Evolutionary conservation across 2,888 invertebrate genomes (phyloP), one percentile per base, ranked within the genome.

Genomic region (Desoria tigrina): DNA sequence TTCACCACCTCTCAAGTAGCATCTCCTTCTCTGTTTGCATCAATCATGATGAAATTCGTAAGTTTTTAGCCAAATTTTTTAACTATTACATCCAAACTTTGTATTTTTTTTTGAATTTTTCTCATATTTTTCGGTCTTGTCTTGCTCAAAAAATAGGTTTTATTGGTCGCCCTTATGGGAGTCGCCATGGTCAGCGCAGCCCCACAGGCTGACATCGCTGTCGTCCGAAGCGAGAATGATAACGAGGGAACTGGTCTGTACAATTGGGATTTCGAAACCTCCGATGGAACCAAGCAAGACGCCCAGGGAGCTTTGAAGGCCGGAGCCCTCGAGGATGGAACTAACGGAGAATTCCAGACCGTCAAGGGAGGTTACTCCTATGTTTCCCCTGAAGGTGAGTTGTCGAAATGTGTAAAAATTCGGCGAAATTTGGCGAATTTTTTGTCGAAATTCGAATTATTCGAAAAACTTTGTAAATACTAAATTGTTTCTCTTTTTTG

Each of bases 251-350:
- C 39, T 42, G 71, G 71, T 1, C 55, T 61, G 26, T 71, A 66
- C 66, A 24, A 59, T 0, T 71, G 67, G 64, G 61, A 53, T 51
- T 71, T 64, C 51, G 71, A 71, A 42, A 69, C 66, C n/a, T 64
- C 68, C 27, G 68, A 71, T 49, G 64, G 64, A 49, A 66, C 58
- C 49, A 63, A 63, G 50, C 45, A 42, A 11, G 66, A 71, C 11
- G 65, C 66, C 16, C 56, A 32, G 2, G 71, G 71, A 42, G 51
- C 28, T 6, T 49, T 63, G 18, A 55, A 53, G n/a, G 54, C 57
- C 27, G 66, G 66, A 55, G 51, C 58, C n/a, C 26, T 57, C 3
- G 66, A 66, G 18, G 66, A 66, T 58, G 66, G 66, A 54, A 66
- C 66, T 49, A 60, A 66, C 37, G 66, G 66, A 16, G 54, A 66